These are phyloP conservation scores for Netelia inedita DNA, from an alignment of 2,888 invertebrate species.

Conservation along the genomic window DNA sequence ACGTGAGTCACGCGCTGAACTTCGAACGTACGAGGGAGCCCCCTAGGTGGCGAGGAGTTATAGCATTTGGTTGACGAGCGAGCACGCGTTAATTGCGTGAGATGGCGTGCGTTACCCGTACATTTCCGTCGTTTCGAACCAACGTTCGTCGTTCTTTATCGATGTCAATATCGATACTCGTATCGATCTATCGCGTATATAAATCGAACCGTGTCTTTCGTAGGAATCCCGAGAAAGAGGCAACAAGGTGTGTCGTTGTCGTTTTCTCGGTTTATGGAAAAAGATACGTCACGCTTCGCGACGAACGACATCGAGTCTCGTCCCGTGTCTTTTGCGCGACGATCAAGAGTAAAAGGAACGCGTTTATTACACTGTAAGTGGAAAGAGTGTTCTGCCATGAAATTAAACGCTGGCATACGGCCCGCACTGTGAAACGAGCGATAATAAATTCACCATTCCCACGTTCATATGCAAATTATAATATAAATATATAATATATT, in stretches of 20 bases:
- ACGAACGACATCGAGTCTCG: conserved; percentile 4
- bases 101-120: neutral
- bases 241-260: neutral
- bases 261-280: neutral
- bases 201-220: neutral
- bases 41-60: too few species aligned
- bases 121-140: neutral
- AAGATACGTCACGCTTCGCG: conserved; percentile 50
- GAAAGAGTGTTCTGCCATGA: conserved; percentile 22
- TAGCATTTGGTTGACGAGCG: neutral
- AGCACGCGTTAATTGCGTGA: neutral
- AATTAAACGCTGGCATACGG: conserved; percentile 19
- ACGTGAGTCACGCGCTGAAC: neutral
- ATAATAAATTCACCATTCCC: neutral
- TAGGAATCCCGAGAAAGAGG: conserved; percentile 50
- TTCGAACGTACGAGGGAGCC: neutral
- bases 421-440: neutral
- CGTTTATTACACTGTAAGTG: conserved; percentile 16
- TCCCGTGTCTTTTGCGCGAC: neutral
- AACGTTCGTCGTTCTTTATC: neutral
- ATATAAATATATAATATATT: too few species aligned
- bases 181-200: neutral
- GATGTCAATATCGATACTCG: neutral
- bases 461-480: too few species aligned
- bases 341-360: conserved; percentile 1